These are phyloP conservation scores for Bufo bufo DNA, from an alignment of 2,113 vertebrate genomes.

Conservation along the genomic window DNA sequence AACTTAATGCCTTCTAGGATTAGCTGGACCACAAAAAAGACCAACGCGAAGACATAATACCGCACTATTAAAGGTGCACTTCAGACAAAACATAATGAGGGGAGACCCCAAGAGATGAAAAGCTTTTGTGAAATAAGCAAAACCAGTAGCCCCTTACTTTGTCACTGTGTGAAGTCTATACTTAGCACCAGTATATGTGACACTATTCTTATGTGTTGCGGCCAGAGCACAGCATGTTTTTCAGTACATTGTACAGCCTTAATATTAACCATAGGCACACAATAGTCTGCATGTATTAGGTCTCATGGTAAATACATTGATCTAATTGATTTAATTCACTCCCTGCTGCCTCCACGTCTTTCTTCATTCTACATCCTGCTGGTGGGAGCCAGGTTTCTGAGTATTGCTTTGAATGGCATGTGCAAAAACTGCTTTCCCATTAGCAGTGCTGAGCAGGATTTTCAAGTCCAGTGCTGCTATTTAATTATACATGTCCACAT, in stretches of 20 bases:
- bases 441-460: background rate
- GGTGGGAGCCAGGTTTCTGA: conserved; percentile 64
- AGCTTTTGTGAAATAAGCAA: conserved; percentile 67
- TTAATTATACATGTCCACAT: conserved; percentile 38
- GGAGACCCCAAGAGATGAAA: conserved; percentile 25
- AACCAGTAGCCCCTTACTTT: conserved; percentile 61
- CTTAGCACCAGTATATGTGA: conserved; percentile 36
- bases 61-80: conserved; percentile 27
- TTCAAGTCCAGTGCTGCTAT: conserved; percentile 13
- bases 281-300: conserved; percentile 64
- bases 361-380: conserved; percentile 67
- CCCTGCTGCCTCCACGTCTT: conserved; percentile 65
- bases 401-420: conserved; percentile 57
- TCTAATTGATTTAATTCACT: conserved; percentile 71
- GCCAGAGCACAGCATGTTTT: conserved; percentile 49
- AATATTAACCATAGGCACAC: conserved; percentile 66
- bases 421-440: conserved; percentile 38
- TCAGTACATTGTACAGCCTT: conserved; percentile 65
- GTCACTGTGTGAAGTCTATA: conserved; percentile 68
- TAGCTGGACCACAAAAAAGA: background rate
- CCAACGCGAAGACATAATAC: conserved; percentile 23
- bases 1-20: conserved; percentile 14
- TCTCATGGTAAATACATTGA: conserved; percentile 69
- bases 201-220: background rate
- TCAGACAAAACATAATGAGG: conserved; percentile 20